Evolutionary conservation across 2,888 invertebrate species (phyloP).

Genomic region (Corbicula japonica): DNA sequence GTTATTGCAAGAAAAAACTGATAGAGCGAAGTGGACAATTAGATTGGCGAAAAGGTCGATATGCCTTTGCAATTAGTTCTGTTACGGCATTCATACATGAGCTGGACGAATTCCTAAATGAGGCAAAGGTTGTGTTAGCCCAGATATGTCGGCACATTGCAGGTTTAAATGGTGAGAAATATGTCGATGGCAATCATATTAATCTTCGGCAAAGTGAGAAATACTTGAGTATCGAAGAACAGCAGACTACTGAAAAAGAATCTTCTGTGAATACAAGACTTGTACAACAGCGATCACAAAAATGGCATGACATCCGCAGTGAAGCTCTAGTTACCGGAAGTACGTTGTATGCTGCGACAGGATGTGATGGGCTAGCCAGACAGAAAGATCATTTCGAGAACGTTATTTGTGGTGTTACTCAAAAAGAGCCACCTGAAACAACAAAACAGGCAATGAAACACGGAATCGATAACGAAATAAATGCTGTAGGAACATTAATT

Average conservation of each 20-base stretch:
- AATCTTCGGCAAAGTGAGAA: background rate
- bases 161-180: background rate
- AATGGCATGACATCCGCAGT: constrained; percentile 30
- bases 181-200: background rate
- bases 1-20: constrained; percentile 10
- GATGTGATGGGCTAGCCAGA: constrained; percentile 8
- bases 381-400: constrained; percentile 34
- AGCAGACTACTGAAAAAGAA: too few species aligned
- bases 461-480: constrained; percentile 51
- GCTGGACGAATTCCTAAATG: constrained; percentile 14
- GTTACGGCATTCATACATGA: constrained; percentile 26
- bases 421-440: constrained; percentile 1
- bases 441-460: constrained; percentile 30
- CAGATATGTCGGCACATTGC: constrained; percentile 12
- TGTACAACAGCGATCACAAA: constrained; percentile 26
- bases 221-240: constrained; percentile 8
- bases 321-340: constrained; percentile 1
- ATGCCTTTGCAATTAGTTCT: constrained; percentile 19
- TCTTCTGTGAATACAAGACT: constrained; percentile 12
- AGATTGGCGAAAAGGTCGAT: constrained; percentile 18
- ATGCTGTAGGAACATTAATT: constrained; percentile 54
- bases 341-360: constrained; percentile 21
- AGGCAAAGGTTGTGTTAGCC: background rate
- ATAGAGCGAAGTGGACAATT: constrained; percentile 7
- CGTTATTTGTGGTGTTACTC: constrained; percentile 9